These are phyloP conservation scores for Subacronicta megacephala DNA, from an alignment of 2,888 invertebrate species.

Conservation along the genomic window DNA sequence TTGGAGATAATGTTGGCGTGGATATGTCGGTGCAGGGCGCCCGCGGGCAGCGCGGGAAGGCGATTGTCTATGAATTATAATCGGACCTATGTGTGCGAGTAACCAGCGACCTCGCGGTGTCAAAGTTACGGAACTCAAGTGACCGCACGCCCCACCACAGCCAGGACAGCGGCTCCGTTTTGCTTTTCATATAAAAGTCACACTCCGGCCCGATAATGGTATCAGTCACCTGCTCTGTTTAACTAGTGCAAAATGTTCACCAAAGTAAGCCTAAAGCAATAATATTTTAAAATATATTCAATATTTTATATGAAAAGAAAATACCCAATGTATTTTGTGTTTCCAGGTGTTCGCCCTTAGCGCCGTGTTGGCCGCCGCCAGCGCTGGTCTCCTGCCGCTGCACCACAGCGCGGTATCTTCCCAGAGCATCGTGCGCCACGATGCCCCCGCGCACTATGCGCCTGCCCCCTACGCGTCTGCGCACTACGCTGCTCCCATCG, in stretches of 20 bases:
- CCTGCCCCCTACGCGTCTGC: slow-evolving; percentile 76
- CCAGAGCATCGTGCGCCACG: slow-evolving; percentile 86
- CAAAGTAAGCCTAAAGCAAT: slow-evolving; percentile 78
- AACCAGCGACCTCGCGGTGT: slow-evolving; percentile 85
- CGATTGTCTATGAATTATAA: slow-evolving; percentile 72
- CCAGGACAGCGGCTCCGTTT: slow-evolving; percentile 83
- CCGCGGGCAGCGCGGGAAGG: slow-evolving; percentile 59
- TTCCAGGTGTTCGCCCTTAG: slow-evolving; percentile 80
- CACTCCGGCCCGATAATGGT: slow-evolving; percentile 81
- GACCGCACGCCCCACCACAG: slow-evolving; percentile 83
- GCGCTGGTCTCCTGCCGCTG: slow-evolving; percentile 87
- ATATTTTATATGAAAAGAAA: slow-evolving; percentile 10
- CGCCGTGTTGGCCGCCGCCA: slow-evolving; percentile 86
- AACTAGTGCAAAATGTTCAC: slow-evolving; percentile 88
- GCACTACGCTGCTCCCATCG: slow-evolving; percentile 67
- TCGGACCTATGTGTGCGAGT: slow-evolving; percentile 75
- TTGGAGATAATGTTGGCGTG: slow-evolving; percentile 53
- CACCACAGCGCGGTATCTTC: slow-evolving; percentile 87
- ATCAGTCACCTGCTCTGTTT: slow-evolving; percentile 88
- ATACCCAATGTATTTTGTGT: slow-evolving; percentile 36
- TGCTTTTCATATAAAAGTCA: slow-evolving; percentile 89
- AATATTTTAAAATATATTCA: slow-evolving; percentile 32
- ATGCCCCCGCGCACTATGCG: slow-evolving; percentile 78
- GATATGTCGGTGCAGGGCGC: slow-evolving; percentile 49
- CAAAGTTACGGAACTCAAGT: slow-evolving; percentile 88